Percentiles rank a stretch among this genome's conserved stretches.
These are phyloP conservation scores for Dyspetes luteomarginatus DNA, from an alignment of 2,888 invertebrate species.

Conservation along the genomic window DNA sequence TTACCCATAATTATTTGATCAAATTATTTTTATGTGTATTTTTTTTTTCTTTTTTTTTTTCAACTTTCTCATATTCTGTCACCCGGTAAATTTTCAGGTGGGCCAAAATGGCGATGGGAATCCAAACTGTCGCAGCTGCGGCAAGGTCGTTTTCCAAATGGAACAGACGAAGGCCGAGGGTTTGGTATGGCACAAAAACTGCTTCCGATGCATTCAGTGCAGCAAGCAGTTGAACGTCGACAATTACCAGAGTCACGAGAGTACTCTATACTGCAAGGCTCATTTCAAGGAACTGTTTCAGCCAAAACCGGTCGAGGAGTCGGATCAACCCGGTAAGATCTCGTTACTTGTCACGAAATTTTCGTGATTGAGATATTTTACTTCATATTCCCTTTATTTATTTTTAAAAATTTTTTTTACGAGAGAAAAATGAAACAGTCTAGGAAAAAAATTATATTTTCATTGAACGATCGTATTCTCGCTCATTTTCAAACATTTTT, in stretches of 20 bases:
- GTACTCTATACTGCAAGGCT: constrained; percentile 94
- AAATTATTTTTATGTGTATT: constrained; percentile 14
- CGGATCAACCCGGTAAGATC: constrained; percentile 87
- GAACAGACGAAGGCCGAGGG: constrained; percentile 97
- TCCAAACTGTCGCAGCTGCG: constrained; percentile 92
- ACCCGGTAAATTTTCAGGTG: constrained; percentile 73
- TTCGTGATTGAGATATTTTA: neutral
- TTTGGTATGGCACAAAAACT: constrained; percentile 96
- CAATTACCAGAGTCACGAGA: constrained; percentile 96
- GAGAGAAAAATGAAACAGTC: no score
- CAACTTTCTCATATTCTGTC: no score
- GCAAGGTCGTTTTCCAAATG: constrained; percentile 97
- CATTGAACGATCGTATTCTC: no score
- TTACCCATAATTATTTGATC: neutral
- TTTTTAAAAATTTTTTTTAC: neutral
- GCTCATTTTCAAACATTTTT: no score
- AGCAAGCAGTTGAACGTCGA: constrained; percentile 96
- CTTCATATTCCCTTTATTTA: neutral
- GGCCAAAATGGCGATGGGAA: constrained; percentile 84
- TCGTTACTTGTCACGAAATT: constrained; percentile 42
- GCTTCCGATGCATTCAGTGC: constrained; percentile 97
- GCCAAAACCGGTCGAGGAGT: constrained; percentile 93
- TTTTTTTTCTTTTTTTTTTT: neutral
- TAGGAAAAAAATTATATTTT: no score
- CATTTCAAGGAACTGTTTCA: constrained; percentile 97